Evolutionary conservation across 2,113 vertebrate genomes (phyloP), one percentile per base, ranked within the genome.

Genomic region (Rhegmatorhina hoffmannsi): DNA sequence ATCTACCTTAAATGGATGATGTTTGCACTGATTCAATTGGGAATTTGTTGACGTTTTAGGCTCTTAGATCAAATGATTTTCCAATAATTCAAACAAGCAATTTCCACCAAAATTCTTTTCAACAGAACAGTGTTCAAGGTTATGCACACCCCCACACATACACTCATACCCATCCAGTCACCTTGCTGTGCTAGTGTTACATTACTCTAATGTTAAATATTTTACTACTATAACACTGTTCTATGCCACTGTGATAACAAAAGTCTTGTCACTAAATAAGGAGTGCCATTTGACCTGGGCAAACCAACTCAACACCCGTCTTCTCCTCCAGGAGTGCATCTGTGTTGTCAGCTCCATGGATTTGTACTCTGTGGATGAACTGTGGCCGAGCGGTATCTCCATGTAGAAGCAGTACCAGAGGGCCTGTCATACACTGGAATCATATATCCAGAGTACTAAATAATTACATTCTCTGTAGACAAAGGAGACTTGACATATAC

Each of bases 271-370:
- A 21, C 33, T 78, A 43, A 85, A 69, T 20, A 69, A 70, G 38
- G 7, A 34, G 20, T 34, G 50, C n/a, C 23, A 24, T n/a, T 62
- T 1, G 4, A 13, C 14, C 25, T 14, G 14, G 24, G 24, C 15
- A 46, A 55, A 56, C 7, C 1, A 5, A 3, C 17, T 44, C 33
- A 55, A 33, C 0, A 2, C 17, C 9, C 11, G 14, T 25, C 13
- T 60, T 60, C 55, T 81, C 13, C 29, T 67, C 36, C 40, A 53
- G 44, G 17, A 33, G 0, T 50, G 8, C 7, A 21, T 34, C 56
- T 55, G 5, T 68, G 17, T 73, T 33, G 26, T 47, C 53, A 44
- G 3, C 20, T 47, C 21, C 56, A 10, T 44, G 53, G 12, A 33
- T 44, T 60, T 64, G 44, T 24, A 62, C 47, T 49, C n/a, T 44